Evolutionary conservation across 2,113 vertebrate genomes (phyloP).

Genomic region (Mastomys natalensis): DNA sequence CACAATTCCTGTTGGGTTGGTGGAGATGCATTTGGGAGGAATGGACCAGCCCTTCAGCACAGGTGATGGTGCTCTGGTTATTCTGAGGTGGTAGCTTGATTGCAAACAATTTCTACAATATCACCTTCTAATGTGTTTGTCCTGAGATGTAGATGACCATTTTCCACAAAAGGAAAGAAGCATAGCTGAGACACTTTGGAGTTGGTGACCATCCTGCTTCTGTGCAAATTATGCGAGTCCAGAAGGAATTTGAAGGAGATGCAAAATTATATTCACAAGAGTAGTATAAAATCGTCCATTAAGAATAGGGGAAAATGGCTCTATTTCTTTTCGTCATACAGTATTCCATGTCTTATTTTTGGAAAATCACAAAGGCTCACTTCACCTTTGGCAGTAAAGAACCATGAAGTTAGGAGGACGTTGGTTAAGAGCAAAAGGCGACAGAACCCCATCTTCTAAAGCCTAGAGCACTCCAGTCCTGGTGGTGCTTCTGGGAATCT

Average conservation of each 20-base stretch:
- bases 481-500: neutral
- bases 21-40: no score
- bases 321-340: neutral
- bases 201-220: conserved; percentile 6
- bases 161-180: no score
- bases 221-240: conserved; percentile 19
- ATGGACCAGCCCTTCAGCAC: no score
- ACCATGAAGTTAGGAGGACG: neutral
- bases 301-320: neutral
- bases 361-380: neutral
- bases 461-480: neutral
- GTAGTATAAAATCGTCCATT: neutral
- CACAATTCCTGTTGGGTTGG: no score
- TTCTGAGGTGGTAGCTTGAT: no score
- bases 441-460: accelerated
- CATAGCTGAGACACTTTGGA: conserved; percentile 31
- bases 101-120: no score
- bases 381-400: neutral
- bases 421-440: neutral
- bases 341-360: conserved; percentile 37
- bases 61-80: no score
- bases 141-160: no score
- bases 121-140: no score
- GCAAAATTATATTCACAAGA: conserved; percentile 59
- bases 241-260: conserved; percentile 32